These are phyloP conservation scores for Sylvicola fuscatus DNA, from an alignment of 2,888 invertebrate species.

Conservation along the genomic window DNA sequence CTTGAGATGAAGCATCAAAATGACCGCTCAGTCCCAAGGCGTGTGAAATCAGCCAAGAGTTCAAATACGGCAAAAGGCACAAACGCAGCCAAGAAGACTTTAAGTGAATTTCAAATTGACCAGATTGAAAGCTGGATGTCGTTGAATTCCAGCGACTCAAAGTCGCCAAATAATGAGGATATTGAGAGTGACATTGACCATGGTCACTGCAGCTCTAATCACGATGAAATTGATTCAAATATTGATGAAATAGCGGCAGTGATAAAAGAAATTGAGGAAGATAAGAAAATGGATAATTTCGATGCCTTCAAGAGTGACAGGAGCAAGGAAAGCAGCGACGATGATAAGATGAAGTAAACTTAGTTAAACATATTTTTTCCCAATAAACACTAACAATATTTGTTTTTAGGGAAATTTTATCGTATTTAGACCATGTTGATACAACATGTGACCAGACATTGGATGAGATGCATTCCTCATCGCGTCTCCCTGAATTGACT, in stretches of 20 bases:
- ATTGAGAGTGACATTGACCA: background rate
- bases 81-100: constrained; percentile 18
- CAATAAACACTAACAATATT: constrained; percentile 2
- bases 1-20: too few relatives aligned
- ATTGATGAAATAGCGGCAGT: constrained; percentile 26
- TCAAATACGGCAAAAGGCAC: constrained; percentile 12
- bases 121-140: constrained; percentile 27
- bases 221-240: constrained; percentile 12
- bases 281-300: constrained; percentile 2
- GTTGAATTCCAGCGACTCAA: constrained; percentile 11
- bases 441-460: constrained; percentile 23
- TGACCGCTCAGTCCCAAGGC: too few relatives aligned
- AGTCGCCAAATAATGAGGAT: background rate
- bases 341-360: constrained; percentile 5
- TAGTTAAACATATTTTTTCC: background rate
- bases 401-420: constrained; percentile 19
- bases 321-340: background rate
- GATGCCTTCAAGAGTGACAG: background rate
- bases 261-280: constrained; percentile 23
- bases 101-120: constrained; percentile 23
- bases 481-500: constrained; percentile 19
- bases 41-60: constrained; percentile 4
- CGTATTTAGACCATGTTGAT: constrained; percentile 24
- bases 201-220: background rate
- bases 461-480: constrained; percentile 18